A percentile compares a stretch with the other conserved stretches of the same genome.
Conservation (phyloP, 2,113 vertebrate species). For the Myotis brandtii region DNA sequence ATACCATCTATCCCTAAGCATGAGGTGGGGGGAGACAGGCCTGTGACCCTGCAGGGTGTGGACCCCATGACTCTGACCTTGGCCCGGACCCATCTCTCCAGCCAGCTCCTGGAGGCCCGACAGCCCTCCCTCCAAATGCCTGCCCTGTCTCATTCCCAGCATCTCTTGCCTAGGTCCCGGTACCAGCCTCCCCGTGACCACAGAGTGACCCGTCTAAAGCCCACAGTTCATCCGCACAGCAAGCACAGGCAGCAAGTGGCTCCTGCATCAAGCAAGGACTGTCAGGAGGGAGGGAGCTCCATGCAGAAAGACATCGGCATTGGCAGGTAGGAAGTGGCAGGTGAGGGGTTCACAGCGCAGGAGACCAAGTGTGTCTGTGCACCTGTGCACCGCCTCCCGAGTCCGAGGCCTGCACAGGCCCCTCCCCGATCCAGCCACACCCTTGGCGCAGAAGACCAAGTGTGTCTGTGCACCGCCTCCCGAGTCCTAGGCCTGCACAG, state of each 20-base stretch:
- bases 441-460: background rate
- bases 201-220: background rate
- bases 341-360: background rate
- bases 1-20: background rate
- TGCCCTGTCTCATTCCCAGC: background rate
- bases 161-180: background rate
- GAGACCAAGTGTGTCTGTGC: fast-evolving
- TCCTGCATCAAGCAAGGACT: background rate
- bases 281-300: background rate
- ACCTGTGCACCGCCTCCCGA: too few species aligned
- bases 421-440: background rate
- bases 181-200: background rate
- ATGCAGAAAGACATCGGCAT: background rate
- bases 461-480: fast-evolving
- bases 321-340: background rate
- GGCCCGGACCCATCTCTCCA: background rate
- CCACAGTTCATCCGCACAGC: too few species aligned
- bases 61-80: background rate
- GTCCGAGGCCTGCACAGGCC: background rate
- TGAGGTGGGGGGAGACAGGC: background rate
- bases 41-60: background rate
- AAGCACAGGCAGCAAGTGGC: background rate
- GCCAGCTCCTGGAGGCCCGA: background rate
- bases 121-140: background rate
- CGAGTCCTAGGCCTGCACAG: background rate